phyloP scores from a whole-genome alignment of 2,113 vertebrate genomes.

The Ranitomeya imitator region DNA sequence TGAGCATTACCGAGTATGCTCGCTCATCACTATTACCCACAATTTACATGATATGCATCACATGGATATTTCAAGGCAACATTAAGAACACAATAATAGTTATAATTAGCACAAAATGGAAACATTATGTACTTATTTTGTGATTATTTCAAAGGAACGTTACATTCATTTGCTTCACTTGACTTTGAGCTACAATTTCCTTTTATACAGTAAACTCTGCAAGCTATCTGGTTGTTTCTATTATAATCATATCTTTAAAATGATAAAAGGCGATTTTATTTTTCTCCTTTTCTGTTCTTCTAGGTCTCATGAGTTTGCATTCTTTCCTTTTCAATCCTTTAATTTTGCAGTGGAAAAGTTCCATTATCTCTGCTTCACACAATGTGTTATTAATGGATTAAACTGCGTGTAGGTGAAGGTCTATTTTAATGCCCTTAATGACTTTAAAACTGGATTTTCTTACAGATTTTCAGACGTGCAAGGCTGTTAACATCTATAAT shows the following conservation, averaged over 20 bases:
- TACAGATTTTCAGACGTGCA: conserved; percentile 25
- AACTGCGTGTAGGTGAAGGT: conserved; percentile 51
- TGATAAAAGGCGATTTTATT: conserved; percentile 8
- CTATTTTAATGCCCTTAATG: conserved; percentile 52
- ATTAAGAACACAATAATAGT: neutral
- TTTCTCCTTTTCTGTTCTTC: conserved; percentile 9
- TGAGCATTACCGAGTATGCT: too few species aligned
- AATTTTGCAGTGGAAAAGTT: conserved; percentile 50
- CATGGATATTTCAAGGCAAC: neutral
- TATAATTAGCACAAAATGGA: neutral
- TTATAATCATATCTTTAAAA: conserved; percentile 30
- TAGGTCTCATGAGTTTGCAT: conserved; percentile 28
- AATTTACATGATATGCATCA: neutral
- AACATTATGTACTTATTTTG: neutral
- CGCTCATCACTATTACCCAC: neutral
- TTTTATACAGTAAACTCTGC: conserved; percentile 15
- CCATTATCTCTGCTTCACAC: conserved; percentile 55
- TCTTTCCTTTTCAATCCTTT: conserved; percentile 39
- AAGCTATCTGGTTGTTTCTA: conserved; percentile 17
- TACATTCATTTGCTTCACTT: neutral
- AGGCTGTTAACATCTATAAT: conserved; percentile 33
- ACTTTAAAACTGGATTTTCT: conserved; percentile 48
- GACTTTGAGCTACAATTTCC: neutral
- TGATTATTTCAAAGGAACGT: neutral
- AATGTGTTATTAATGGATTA: conserved; percentile 55